A percentile compares a stretch with the other conserved stretches of the same genome.
phyloP scores from a whole-genome alignment of 2,113 vertebrate species.

The Microcebus lehilahytsara region DNA sequence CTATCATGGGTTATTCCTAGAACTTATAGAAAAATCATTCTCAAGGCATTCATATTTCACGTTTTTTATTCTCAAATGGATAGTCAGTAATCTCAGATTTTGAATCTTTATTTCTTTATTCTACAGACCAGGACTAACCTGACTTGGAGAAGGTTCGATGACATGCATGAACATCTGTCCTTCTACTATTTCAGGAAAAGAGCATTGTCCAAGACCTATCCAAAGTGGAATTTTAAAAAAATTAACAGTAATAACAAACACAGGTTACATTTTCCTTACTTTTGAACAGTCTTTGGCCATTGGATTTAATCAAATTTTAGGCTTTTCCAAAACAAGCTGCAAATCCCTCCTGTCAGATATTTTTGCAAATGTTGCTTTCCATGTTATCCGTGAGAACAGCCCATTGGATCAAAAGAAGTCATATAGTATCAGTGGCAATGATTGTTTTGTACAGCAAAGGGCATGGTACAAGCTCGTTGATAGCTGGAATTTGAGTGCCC shows the following conservation, averaged over 20 bases:
- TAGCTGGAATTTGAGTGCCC: slow-evolving; percentile 24
- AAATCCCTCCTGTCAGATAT: neutral
- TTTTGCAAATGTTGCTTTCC: neutral
- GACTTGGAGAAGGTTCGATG: slow-evolving; percentile 37
- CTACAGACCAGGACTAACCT: slow-evolving; percentile 55
- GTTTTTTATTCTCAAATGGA: neutral
- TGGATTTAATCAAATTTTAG: neutral
- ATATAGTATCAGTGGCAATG: neutral
- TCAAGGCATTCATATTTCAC: slow-evolving; percentile 63
- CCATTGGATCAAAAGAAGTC: slow-evolving; percentile 7
- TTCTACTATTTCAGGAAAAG: slow-evolving; percentile 48
- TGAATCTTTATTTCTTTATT: slow-evolving; percentile 67
- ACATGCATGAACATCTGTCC: slow-evolving; percentile 12
- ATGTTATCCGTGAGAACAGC: neutral
- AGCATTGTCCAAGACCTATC: neutral
- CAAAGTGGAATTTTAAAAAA: slow-evolving; percentile 4
- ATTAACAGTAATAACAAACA: neutral
- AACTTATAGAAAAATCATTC: slow-evolving; percentile 65
- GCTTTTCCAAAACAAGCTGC: neutral
- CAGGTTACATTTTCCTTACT: neutral
- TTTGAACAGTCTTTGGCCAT: neutral
- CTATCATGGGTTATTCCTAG: slow-evolving; percentile 56
- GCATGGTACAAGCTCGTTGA: neutral
- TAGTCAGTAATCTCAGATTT: slow-evolving; percentile 64
- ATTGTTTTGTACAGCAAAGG: slow-evolving; percentile 25